These are phyloP conservation scores for Conistra vaccinii DNA, from an alignment of 2,888 invertebrate genomes.

Conservation along the genomic window DNA sequence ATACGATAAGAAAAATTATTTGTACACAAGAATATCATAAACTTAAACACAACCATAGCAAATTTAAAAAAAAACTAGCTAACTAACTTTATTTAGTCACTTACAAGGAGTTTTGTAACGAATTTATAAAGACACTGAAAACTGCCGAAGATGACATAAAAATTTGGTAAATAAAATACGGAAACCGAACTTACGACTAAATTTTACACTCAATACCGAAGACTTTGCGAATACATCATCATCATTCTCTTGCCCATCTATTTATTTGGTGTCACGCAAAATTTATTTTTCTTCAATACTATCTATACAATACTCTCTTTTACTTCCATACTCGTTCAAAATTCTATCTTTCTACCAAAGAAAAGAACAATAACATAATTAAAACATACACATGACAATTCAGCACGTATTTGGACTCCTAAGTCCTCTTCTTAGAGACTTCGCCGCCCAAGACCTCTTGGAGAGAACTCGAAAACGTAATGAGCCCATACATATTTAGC, in stretches of 20 bases:
- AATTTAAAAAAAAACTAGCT: no score
- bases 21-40: no score
- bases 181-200: background rate
- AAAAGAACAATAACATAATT: constrained; percentile 15
- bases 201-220: background rate
- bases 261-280: no score
- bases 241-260: no score
- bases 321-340: background rate
- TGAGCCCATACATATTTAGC: constrained; percentile 62
- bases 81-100: no score
- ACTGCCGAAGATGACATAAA: no score
- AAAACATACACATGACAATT: constrained; percentile 46
- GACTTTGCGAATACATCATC: background rate
- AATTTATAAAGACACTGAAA: background rate
- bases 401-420: constrained; percentile 7
- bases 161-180: background rate
- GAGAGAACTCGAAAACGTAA: constrained; percentile 54
- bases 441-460: constrained; percentile 29
- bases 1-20: no score
- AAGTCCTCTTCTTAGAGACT: constrained; percentile 20
- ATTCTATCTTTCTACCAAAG: background rate
- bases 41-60: no score
- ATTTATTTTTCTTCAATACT: no score
- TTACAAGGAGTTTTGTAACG: background rate
- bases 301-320: background rate